Conservation (phyloP, 2,797 vertebrate species). For the Hypotaenidia okinawae region DNA sequence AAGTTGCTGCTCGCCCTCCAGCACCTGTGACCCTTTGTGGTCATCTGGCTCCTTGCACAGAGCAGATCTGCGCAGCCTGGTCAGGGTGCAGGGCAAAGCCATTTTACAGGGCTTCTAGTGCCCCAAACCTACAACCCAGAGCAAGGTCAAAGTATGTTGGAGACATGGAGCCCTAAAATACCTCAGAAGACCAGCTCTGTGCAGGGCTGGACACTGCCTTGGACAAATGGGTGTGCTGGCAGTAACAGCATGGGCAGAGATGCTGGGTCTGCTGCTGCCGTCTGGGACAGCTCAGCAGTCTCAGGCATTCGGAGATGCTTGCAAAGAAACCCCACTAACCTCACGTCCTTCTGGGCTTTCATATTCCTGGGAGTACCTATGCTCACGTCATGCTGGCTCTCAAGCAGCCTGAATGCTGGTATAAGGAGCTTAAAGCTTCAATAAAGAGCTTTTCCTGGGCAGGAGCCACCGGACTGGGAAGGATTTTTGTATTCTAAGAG, state of each 20-base stretch:
- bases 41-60: neutral
- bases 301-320: accelerated
- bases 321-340: accelerated
- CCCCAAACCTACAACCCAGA: neutral
- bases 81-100: neutral
- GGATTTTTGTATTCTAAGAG: neutral
- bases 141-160: neutral
- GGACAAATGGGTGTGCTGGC: neutral
- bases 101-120: too few relatives aligned
- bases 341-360: neutral
- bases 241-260: neutral
- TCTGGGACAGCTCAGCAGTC: accelerated
- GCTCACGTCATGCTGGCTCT: neutral
- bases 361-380: accelerated
- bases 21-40: accelerated
- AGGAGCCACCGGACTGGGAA: neutral
- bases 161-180: neutral
- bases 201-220: neutral
- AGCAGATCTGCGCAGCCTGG: accelerated
- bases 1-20: accelerated
- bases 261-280: neutral
- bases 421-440: neutral
- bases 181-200: neutral
- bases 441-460: neutral
- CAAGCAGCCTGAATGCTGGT: accelerated